Evolutionary conservation across 2,113 vertebrate genomes (phyloP), one percentile per base, ranked within the genome.

Genomic region (Oreocharis arfaki): DNA sequence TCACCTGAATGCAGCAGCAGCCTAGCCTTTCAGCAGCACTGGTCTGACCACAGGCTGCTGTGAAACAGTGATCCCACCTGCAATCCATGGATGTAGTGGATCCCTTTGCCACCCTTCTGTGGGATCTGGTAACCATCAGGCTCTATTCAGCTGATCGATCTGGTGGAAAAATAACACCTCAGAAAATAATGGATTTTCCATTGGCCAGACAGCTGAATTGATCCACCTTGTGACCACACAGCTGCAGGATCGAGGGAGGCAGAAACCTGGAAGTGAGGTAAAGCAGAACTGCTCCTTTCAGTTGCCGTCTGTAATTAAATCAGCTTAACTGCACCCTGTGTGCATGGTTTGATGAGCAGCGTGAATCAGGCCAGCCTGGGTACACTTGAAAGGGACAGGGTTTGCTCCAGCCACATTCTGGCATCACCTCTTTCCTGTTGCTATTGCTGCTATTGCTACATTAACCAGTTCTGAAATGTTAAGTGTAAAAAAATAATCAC

Each of bases 161-260:
- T 75, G 56, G 37, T 87, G 64, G 65, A 82, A 95, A 96, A 93
- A 71, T 71, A 89, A 71, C 86, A 81, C 60, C 56, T 94, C 91
- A 39, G 30, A 94, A 93, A 89, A 87, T 63, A 95, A 95, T 49
- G 44, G 60, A 55, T 90, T 96, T 96, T 95, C 83, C 76, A 60
- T 68, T 70, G 71, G 33, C 35, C 64, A 74, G 30, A 75, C 65
- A 95, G 68, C 47, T 89, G 69, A 84, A 90, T 91, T 71, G 84
- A 96, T 93, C 60, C 49, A 68, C 73, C 30, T 75, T 81, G 55
- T 92, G 91, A 96, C 93, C 80, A 67, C 65, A 81, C 8, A 87
- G 52, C 44, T 10, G 4, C 77, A 75, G 47, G 60, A 87, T 11
- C 0, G 0, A 75, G 73, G 64, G 67, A 64, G 49, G 42, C 76